Evolutionary conservation across 1,140 invertebrate genomes (phyloP).

Genomic region (Colletes latitarsis): DNA sequence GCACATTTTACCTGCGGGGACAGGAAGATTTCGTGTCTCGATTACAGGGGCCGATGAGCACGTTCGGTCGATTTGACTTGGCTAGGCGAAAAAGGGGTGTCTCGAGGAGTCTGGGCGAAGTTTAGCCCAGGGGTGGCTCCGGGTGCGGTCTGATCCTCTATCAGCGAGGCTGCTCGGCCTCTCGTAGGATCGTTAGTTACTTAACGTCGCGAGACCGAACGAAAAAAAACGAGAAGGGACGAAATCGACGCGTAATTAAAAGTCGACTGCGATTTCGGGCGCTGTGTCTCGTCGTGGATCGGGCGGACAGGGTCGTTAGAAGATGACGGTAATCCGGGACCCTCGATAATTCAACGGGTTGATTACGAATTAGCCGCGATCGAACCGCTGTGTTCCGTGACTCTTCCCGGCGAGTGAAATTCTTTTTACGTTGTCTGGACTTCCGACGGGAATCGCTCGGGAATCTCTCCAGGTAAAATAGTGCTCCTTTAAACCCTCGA

Average conservation of each 20-base stretch:
- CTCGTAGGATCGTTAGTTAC: constrained; percentile 42
- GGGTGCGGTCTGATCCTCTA: constrained; percentile 33
- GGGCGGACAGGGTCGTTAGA: neutral
- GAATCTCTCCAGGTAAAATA: no score
- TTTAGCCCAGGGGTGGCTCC: constrained; percentile 31
- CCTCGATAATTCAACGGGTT: no score
- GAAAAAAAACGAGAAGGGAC: constrained; percentile 22
- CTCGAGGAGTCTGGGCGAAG: constrained; percentile 46
- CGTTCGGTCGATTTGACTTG: constrained; percentile 63
- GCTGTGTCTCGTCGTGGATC: no score
- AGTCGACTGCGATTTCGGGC: constrained; percentile 1
- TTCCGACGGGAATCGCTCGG: no score
- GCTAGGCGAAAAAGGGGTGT: constrained; percentile 62
- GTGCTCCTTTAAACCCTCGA: no score
- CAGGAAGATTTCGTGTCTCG: constrained; percentile 57
- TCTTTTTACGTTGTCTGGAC: neutral
- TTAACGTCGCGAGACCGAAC: constrained; percentile 30
- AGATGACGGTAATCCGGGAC: neutral
- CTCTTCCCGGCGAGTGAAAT: neutral
- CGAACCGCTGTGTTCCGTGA: neutral
- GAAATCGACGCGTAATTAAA: constrained; percentile 50
- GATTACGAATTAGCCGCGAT: neutral
- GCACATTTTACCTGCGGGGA: constrained; percentile 22
- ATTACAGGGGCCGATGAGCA: constrained; percentile 64
- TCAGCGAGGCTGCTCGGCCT: constrained; percentile 5